Evolutionary conservation across 2,113 vertebrate genomes (phyloP).

Genomic region (Andinoacara biseriatus): DNA sequence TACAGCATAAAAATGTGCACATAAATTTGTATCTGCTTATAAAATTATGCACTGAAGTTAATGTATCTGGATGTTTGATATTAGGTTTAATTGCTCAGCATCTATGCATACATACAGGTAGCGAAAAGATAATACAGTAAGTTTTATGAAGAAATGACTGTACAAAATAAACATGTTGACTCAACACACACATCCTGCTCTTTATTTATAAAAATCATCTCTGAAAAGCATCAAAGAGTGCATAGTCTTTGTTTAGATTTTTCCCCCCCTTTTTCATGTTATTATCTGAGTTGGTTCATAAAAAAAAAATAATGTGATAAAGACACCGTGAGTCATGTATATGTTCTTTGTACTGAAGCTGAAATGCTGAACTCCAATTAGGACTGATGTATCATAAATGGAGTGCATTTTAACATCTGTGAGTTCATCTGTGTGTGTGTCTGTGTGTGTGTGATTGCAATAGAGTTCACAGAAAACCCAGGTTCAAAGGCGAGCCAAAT

Average conservation of each 20-base stretch:
- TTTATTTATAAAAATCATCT: constrained; percentile 13
- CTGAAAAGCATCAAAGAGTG: background rate
- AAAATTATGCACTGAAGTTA: background rate
- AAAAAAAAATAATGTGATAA: constrained; percentile 6
- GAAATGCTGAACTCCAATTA: constrained; percentile 31
- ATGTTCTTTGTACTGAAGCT: background rate
- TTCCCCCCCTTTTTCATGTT: background rate
- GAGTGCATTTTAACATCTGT: constrained; percentile 53
- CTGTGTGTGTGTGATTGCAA: constrained; percentile 44
- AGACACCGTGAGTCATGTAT: background rate
- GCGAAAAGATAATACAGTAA: constrained; percentile 40
- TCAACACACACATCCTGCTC: background rate
- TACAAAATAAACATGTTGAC: constrained; percentile 13
- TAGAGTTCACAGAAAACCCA: constrained; percentile 54
- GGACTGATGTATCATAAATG: constrained; percentile 54
- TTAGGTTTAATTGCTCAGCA: background rate
- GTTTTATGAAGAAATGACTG: constrained; percentile 5
- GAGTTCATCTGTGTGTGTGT: constrained; percentile 38
- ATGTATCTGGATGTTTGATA: constrained; percentile 17
- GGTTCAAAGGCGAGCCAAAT: constrained; percentile 80
- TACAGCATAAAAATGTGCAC: background rate
- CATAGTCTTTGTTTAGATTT: background rate
- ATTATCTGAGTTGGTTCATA: background rate
- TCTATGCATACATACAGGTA: constrained; percentile 14
- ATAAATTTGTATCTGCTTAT: background rate